phyloP scores from a whole-genome alignment of 1,140 invertebrate genomes.

The Metaphire vulgaris region DNA sequence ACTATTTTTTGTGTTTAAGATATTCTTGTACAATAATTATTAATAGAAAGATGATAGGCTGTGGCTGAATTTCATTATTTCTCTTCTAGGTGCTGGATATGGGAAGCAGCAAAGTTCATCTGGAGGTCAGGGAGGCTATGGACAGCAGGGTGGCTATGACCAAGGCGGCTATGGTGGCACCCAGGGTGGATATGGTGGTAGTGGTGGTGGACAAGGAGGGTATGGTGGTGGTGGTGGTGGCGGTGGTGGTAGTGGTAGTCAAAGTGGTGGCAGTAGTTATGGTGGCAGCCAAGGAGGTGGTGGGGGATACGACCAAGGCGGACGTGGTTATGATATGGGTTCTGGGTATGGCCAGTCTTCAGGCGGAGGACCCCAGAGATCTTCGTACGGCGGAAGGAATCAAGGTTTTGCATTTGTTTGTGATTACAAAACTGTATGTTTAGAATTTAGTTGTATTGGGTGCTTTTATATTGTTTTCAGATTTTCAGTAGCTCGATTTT shows the following conservation, averaged over 20 bases:
- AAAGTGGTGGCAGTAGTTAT: neutral
- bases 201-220: conserved; percentile 5
- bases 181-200: neutral
- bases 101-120: neutral
- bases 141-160: neutral
- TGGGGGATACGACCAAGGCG: conserved; percentile 14
- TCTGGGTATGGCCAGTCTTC: conserved; percentile 11
- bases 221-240: neutral
- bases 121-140: neutral
- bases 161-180: neutral
- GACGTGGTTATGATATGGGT: conserved; percentile 13
- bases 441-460: no score
- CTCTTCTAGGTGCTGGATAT: neutral
- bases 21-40: no score
- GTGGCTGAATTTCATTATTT: no score
- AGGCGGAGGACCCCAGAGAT: conserved; percentile 20
- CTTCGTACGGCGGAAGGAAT: conserved; percentile 14
- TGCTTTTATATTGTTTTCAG: no score
- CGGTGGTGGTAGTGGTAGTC: neutral
- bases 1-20: no score
- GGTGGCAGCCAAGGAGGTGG: conserved; percentile 1
- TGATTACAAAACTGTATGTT: neutral
- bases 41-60: no score
- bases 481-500: no score
- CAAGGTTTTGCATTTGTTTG: neutral